A percentile compares a stretch with the other conserved stretches of the same genome.
Evolutionary conservation across 2,797 vertebrate species (phyloP).

Genomic region (Zalophus californianus): DNA sequence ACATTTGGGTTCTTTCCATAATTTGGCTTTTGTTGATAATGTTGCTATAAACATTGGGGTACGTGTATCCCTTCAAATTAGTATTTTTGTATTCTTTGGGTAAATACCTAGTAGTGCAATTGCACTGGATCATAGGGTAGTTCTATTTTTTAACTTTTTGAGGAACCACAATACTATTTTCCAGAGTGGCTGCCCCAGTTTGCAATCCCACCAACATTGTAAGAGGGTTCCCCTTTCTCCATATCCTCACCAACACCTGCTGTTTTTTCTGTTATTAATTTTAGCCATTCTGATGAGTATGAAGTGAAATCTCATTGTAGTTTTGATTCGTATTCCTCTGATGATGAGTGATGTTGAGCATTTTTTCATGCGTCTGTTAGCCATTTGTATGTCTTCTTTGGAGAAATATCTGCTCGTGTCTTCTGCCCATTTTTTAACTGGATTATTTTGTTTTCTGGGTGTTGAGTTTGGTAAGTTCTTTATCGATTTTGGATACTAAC

Average conservation of each 20-base stretch:
- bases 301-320: neutral
- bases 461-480: neutral
- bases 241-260: neutral
- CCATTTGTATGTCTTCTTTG: neutral
- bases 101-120: neutral
- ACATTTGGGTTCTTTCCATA: neutral
- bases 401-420: neutral
- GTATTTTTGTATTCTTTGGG: neutral
- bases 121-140: neutral
- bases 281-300: neutral
- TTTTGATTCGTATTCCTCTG: neutral
- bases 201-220: neutral
- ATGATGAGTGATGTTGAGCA: neutral
- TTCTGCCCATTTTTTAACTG: neutral
- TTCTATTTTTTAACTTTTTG: neutral
- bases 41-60: neutral
- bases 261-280: neutral
- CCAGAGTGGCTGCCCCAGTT: neutral
- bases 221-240: neutral
- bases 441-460: neutral
- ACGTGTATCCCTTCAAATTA: neutral
- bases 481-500: neutral
- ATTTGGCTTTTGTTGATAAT: neutral
- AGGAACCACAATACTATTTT: neutral
- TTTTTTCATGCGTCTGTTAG: neutral